Conservation (phyloP, 2,113 vertebrate genomes). For the Lonchura striata region DNA sequence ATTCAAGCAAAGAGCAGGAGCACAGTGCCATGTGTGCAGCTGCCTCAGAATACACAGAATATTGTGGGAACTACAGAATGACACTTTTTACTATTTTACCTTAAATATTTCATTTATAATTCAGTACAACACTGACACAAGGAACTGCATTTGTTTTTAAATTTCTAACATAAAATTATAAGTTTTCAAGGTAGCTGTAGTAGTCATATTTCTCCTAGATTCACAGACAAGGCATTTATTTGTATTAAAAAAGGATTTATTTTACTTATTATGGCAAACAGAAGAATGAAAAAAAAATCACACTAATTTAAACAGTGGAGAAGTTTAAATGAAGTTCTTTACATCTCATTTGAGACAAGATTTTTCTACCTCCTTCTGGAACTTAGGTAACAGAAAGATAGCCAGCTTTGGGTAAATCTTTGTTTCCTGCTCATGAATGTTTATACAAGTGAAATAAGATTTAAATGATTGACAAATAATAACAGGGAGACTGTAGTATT, state of each 20-base stretch:
- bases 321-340: not conserved
- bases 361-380: not conserved
- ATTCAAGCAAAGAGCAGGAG: not conserved
- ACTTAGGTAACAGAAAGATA: not conserved
- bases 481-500: not conserved
- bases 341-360: not conserved
- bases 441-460: not conserved
- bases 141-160: not conserved
- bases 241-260: not conserved
- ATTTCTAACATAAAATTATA: not conserved
- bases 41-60: not conserved
- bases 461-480: not conserved
- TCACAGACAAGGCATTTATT: not conserved
- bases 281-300: constrained; percentile 20
- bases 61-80: not conserved
- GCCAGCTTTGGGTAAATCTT: not conserved
- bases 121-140: not conserved
- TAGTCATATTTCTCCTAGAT: not conserved
- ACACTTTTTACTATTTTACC: not conserved
- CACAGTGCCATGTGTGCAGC: not conserved
- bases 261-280: not conserved
- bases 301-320: not conserved
- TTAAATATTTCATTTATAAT: not conserved
- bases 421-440: not conserved
- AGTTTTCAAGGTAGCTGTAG: not conserved